Evolutionary conservation across 2,888 invertebrate species (phyloP), one percentile per base, ranked within the genome.

Genomic region (Amphipyra berbera): DNA sequence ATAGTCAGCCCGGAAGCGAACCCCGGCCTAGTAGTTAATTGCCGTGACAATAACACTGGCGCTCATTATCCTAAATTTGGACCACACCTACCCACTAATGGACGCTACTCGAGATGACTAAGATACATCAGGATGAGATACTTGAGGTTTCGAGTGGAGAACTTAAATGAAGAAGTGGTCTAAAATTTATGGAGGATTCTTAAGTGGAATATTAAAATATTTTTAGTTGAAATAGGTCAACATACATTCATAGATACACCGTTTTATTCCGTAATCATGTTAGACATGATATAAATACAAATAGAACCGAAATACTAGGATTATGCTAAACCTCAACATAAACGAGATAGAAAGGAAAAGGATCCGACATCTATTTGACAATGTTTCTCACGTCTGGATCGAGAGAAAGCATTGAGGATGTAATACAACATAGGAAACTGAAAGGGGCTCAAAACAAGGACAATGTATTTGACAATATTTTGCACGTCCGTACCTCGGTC

Each of bases 1-100:
- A 92, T 90, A 90, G 79, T 73, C 62, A 56, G 75, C 67, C 88
- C 85, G 92, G 92, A 92, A 90, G 78, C 79, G 80, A 82, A 80
- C 78, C 75, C 82, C 68, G 75, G 78, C 70, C 59, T 45, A 67
- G 79, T 75, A 60, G 82, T 84, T 90, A 90, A 92, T 90, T 89
- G 82, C 89, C 88, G 82, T 85, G 91, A 91, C 91, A 89, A 80
- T 78, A 79, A 86, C 85, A 82, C 82, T 77, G 76, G 73, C 73
- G 77, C 84, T 85, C 86, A 84, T 88, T 88, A 88, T 88, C 72
- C 86, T 88, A 89, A 88, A 86, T 88, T 83, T 88, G 85, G 82
- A 88, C 80, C 84, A 84, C 87, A 84, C 85, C 86, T 84, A 78
- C 59, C 66, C 54, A 71, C 79, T 85, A 83, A 84, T 84, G 84